Evolutionary conservation across 2,113 vertebrate species (phyloP).

Genomic region (Picathartes gymnocephalus): DNA sequence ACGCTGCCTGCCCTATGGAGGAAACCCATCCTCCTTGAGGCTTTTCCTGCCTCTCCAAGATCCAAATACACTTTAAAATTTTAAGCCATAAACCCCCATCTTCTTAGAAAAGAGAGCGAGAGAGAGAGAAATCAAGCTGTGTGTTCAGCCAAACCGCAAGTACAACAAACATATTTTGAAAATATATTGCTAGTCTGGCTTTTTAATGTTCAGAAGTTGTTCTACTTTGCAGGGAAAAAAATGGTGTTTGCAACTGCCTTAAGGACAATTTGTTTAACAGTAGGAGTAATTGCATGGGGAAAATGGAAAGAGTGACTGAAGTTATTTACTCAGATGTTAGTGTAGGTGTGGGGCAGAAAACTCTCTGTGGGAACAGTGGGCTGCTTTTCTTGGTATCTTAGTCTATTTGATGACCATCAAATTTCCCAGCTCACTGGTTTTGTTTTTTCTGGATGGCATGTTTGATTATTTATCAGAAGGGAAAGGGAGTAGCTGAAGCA

Average conservation of each 20-base stretch:
- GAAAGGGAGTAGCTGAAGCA: slow-evolving; percentile 91
- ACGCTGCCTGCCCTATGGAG: slow-evolving; percentile 52
- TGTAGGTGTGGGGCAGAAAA: slow-evolving; percentile 93
- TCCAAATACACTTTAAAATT: slow-evolving; percentile 54
- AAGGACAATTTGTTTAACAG: slow-evolving; percentile 91
- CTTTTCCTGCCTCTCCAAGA: slow-evolving; percentile 52
- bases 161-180: slow-evolving; percentile 62
- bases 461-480: slow-evolving; percentile 98
- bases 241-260: slow-evolving; percentile 77
- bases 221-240: slow-evolving; percentile 63
- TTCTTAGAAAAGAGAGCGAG: slow-evolving; percentile 31
- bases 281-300: slow-evolving; percentile 89
- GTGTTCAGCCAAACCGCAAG: slow-evolving; percentile 42
- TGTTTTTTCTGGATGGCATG: slow-evolving; percentile 97
- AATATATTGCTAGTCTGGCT: slow-evolving; percentile 49
- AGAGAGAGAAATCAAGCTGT: slow-evolving; percentile 35
- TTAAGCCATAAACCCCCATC: slow-evolving; percentile 38
- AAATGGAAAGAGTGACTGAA: slow-evolving; percentile 93
- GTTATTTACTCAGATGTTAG: slow-evolving; percentile 97
- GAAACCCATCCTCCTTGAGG: slow-evolving; percentile 49
- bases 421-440: slow-evolving; percentile 80
- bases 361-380: slow-evolving; percentile 89
- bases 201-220: slow-evolving; percentile 74
- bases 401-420: slow-evolving; percentile 86
- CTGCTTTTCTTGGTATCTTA: slow-evolving; percentile 90